These are phyloP conservation scores for Branchinecta lindahli DNA, from an alignment of 1,140 invertebrate species.

Conservation along the genomic window DNA sequence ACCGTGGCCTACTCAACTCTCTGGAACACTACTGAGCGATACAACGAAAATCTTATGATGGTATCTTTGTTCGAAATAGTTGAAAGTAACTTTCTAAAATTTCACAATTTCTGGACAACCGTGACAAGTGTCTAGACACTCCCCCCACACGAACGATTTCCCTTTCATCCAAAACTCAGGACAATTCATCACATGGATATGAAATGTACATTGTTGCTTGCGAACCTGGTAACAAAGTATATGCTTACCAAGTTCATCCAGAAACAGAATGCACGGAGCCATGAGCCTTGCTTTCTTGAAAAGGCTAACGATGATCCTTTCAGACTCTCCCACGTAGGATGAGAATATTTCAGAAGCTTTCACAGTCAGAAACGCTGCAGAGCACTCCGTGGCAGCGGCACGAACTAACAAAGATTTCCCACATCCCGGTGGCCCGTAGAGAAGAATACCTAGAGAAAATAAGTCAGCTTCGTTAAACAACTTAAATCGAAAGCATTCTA, in stretches of 20 bases:
- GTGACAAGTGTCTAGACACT: too few relatives aligned
- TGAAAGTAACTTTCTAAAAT: too few relatives aligned
- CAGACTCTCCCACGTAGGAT: constrained; percentile 48
- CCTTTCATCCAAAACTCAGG: too few relatives aligned
- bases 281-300: constrained; percentile 47
- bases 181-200: too few relatives aligned
- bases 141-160: too few relatives aligned
- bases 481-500: too few relatives aligned
- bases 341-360: constrained; percentile 50
- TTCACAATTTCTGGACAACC: too few relatives aligned
- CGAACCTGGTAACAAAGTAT: background rate
- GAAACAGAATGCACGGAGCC: constrained; percentile 51
- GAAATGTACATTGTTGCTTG: too few relatives aligned
- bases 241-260: constrained; percentile 50
- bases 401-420: constrained; percentile 54
- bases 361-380: constrained; percentile 43
- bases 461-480: constrained; percentile 22
- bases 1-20: too few relatives aligned
- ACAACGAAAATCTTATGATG: too few relatives aligned
- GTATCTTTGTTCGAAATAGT: too few relatives aligned
- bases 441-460: constrained; percentile 41
- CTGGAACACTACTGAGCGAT: too few relatives aligned
- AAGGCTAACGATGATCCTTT: constrained; percentile 41
- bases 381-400: constrained; percentile 43
- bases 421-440: constrained; percentile 60